Percentiles rank a stretch among this genome's conserved stretches.
Conservation (phyloP, 2,888 invertebrate species). For the Erpobdella octoculata region DNA sequence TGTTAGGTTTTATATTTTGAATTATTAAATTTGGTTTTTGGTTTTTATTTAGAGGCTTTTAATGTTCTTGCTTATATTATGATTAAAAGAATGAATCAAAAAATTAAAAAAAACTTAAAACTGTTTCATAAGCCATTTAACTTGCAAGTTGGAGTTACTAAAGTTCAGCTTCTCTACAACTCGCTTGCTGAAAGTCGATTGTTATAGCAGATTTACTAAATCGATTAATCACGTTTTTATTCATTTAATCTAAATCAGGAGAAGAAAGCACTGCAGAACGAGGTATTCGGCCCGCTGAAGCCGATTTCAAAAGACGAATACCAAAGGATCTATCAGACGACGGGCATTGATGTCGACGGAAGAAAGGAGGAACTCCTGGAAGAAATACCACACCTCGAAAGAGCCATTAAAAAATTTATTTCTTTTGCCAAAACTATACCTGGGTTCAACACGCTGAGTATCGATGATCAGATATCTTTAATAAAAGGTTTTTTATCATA, state of each 20-base stretch:
- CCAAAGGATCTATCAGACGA: conserved; percentile 43
- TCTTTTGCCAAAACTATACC: conserved; percentile 47
- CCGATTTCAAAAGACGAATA: conserved; percentile 44
- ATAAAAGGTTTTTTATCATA: conserved; percentile 43
- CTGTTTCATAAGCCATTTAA: too few species aligned
- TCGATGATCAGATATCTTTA: conserved; percentile 46
- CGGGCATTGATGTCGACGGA: conserved; percentile 48
- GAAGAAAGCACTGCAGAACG: conserved; percentile 37
- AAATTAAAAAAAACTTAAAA: too few species aligned
- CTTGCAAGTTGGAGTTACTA: too few species aligned
- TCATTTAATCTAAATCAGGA: neutral
- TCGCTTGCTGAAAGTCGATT: too few species aligned
- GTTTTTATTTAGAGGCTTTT: too few species aligned
- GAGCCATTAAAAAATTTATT: conserved; percentile 43
- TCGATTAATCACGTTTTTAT: neutral
- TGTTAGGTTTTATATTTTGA: too few species aligned
- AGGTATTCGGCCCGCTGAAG: conserved; percentile 44
- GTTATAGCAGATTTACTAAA: too few species aligned
- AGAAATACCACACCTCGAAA: conserved; percentile 43
- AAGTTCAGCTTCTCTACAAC: too few species aligned
- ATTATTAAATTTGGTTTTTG: too few species aligned
- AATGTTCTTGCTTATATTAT: too few species aligned
- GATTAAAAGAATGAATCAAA: too few species aligned
- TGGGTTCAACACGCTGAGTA: conserved; percentile 44
- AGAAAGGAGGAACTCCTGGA: conserved; percentile 40